Evolutionary conservation across 2,797 vertebrate species (phyloP), one percentile per base, ranked within the genome.

Genomic region (Galaxias olidus): DNA sequence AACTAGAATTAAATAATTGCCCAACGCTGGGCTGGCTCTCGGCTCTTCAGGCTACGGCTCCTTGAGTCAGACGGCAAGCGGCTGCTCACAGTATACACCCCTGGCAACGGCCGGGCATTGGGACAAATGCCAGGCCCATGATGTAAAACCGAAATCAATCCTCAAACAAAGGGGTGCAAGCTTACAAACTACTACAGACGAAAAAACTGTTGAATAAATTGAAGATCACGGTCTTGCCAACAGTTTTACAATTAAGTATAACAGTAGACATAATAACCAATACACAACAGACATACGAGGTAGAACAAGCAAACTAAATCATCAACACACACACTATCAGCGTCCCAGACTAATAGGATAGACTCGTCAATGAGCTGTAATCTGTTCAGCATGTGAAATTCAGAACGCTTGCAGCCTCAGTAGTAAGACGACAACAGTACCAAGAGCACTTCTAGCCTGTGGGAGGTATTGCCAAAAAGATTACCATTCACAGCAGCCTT

Each of bases 1-100:
- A 81, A 85, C 88, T 88, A 69, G 82, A 86, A 88, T 90, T 82
- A 90, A 89, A 89, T 86, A 87, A 89, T 88, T 88, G 82, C 88
- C 84, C 83, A 82, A 87, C 73, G 84, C 72, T 79, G 72, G 58
- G 7, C 8, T 47, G 42, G 17, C 49, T 9, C 57, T 11, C 47
- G n/a, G 30, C 55, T 12, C 17, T 41, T 10, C 30, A 44, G 40
- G 47, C 43, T 69, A 72, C 75, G 68, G 65, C 64, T 76, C 76
- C 59, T 19, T 10, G 44, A 74, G 75, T 69, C 51, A 79, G 61
- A 75, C 19, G 17, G 42, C 49, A 51, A 43, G 18, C 7, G 42
- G 51, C 51, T 40, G 62, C 63, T 63, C 72, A 70, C 56, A 71
- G 67, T n/a, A 58, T 49, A 41, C 12, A 18, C 66, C 2, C 17